Evolutionary conservation across 1,140 invertebrate genomes (phyloP).

Genomic region (Calephelis nemesis): DNA sequence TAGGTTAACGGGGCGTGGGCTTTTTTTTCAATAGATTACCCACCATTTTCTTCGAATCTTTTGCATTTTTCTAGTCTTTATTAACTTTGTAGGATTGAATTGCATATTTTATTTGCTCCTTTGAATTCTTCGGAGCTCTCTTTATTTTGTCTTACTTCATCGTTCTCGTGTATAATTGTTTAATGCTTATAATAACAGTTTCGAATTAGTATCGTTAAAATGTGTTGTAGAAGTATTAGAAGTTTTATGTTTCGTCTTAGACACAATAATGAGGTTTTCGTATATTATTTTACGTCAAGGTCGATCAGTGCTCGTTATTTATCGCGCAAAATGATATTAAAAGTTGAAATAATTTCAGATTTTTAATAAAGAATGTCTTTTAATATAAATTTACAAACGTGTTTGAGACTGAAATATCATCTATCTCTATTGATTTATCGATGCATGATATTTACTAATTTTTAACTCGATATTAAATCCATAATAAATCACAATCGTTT

Average conservation of each 20-base stretch:
- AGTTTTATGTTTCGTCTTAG: conserved; percentile 5
- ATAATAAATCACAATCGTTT: no score
- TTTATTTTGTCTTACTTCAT: conserved; percentile 1
- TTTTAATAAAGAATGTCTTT: neutral
- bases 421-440: no score
- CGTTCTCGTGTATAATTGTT: conserved; percentile 9
- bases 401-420: no score
- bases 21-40: conserved; percentile 39
- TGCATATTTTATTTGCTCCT: conserved; percentile 45
- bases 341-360: neutral
- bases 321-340: neutral
- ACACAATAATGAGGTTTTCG: neutral
- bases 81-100: conserved; percentile 49
- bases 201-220: conserved; percentile 7
- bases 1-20: conserved; percentile 41
- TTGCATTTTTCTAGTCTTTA: conserved; percentile 77
- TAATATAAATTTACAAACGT: no score
- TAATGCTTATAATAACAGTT: conserved; percentile 14
- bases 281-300: neutral
- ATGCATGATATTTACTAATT: no score
- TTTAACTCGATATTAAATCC: no score
- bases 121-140: conserved; percentile 20
- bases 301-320: neutral
- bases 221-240: conserved; percentile 5
- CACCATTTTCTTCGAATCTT: conserved; percentile 53